phyloP scores from a whole-genome alignment of 2,797 vertebrate genomes.

The Lepilemur ruficaudatus region DNA sequence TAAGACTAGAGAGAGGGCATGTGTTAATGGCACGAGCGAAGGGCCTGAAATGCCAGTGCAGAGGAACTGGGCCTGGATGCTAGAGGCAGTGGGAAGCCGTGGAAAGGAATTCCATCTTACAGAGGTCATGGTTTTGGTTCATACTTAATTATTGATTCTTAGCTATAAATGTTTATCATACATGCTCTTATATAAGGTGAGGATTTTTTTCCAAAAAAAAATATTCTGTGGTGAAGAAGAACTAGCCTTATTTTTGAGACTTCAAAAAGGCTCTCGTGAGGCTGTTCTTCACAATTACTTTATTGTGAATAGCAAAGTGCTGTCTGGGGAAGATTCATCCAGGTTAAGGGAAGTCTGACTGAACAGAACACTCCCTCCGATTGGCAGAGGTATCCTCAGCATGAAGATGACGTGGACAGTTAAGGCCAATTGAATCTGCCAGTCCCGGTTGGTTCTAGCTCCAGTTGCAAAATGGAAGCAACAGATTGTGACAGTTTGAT shows the following conservation, averaged over 20 bases:
- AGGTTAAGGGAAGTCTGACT: background rate
- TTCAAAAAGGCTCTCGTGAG: background rate
- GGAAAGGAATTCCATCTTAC: background rate
- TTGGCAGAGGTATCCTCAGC: background rate
- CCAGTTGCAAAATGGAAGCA: background rate
- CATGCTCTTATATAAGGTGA: background rate
- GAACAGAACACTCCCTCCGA: background rate
- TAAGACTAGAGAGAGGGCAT: background rate
- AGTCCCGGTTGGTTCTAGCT: background rate
- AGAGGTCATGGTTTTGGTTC: background rate
- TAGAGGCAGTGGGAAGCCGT: background rate
- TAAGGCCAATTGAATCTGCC: background rate
- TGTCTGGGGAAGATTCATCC: background rate
- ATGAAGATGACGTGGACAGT: background rate
- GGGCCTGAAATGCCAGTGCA: background rate
- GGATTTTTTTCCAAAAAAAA: background rate
- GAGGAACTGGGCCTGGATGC: background rate
- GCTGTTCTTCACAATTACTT: background rate
- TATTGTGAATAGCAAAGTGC: background rate
- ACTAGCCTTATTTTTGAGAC: background rate
- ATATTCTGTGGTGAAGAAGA: background rate
- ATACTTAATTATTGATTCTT: background rate
- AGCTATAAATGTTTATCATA: background rate
- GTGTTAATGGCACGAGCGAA: background rate
- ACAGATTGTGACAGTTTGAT: background rate